Base-by-base conservation (phyloP, 2,113 vertebrate species). In the Actenoides lindsayi region DNA sequence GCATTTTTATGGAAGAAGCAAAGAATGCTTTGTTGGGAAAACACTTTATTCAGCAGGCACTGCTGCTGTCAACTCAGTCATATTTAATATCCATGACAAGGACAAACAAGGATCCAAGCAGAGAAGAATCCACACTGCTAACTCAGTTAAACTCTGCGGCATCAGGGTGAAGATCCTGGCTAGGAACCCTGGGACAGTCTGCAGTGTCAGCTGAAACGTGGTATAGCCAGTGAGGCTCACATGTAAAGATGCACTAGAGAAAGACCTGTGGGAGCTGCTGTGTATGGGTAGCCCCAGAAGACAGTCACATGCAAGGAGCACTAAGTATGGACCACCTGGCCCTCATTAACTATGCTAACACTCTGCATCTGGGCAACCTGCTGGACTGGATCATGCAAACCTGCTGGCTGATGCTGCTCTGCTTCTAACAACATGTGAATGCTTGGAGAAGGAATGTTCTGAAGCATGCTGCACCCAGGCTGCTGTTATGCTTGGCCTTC, bases 231-330 rank as follows among this genome's bases (percentile, higher is more conserved):
- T 8, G 5, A 24, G 42, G 21, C 30, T 64, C 7, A 8, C 18
- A 9, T 10, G 35, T 18, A 23, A 15, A 31, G 54, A 37, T 6
- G 24, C 25, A 5, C 18, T 4, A 15, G 33, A 71, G 44, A 60
- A 13, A 42, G 27, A 56, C 19, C 15, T 30, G 39, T 5, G 44
- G 39, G 44, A 54, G 8, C 2, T 42, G 41, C 51, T 33, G 41
- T 2, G 10, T 24, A 27, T 4, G 2, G 0, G 5, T 9, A 11
- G 51, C 25, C 37, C 13, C 21, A 41, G 44, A 62, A 37, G 27
- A 59, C 1, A 16, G 11, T 17, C 48, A 53, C 0, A 0, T 9
- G 12, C 30, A 19, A 48, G 8, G 13, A 90, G 44, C 8, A 6
- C 50, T 13, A 19, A 44, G 7, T 25, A 37, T 8, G 39, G 39